Evolutionary conservation across 2,797 vertebrate species (phyloP), one percentile per base, ranked within the genome.

Genomic region (Phoeniculus purpureus): DNA sequence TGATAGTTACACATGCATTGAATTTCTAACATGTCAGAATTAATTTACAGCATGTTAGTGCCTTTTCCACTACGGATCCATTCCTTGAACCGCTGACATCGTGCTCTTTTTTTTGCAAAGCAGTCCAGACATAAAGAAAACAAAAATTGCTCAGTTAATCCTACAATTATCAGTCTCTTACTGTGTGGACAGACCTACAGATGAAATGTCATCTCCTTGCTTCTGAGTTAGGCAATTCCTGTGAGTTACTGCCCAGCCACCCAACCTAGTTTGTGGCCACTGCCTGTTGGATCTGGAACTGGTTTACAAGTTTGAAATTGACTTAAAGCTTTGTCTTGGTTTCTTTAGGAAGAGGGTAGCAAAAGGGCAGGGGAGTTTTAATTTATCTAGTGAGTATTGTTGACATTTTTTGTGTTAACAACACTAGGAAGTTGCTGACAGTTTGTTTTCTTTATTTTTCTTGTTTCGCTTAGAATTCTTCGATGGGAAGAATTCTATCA

Each of bases 391-490:
- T 73, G 73, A 83, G 50, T 87, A 78, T 81, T 93, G 88, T 83
- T 94, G 89, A 90, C 88, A 81, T 94, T 96, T 93, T 93, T 89
- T 89, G 60, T 75, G 73, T 93, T 95, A 94, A 96, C 74, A 89
- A 87, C 64, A 47, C 90, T 89, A 95, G 87, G 94, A 94, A 95
- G 89, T 80, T 94, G 87, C 66, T 93, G 95, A 94, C 94, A 91
- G 78, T 94, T 94, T 93, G 80, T 93, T 96, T 96, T 94, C 84
- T 94, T 93, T 90, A 81, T 87, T 89, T 95, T 94, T 86, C 81
- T 94, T 52, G 37, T 94, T 94, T 95, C 14, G 0, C 51, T 94
- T 90, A 87, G 73, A 92, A 90, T 76, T 95, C 73, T 89, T 95
- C 7, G 0, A 64, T 34, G 43, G 31, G 66, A 89, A 83, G 40